Evolutionary conservation across 2,113 vertebrate genomes (phyloP).

Genomic region (Sarotherodon lohbergeri): DNA sequence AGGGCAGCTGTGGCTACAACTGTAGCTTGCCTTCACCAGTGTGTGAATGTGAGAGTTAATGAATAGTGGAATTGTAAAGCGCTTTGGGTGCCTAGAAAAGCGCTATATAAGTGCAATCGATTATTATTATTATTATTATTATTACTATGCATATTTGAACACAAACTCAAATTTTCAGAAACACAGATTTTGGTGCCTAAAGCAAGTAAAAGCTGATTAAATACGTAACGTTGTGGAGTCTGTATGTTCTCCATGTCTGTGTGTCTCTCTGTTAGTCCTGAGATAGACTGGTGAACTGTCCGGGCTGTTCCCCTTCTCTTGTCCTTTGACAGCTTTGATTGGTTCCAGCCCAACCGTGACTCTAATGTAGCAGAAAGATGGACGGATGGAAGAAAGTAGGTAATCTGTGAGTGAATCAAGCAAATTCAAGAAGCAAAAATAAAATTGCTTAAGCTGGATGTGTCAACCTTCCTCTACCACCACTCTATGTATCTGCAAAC

Average conservation of each 20-base stretch:
- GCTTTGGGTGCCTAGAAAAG: too few species aligned
- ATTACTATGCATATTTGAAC: background rate
- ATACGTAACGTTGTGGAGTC: background rate
- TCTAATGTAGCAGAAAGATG: background rate
- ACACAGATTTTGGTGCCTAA: background rate
- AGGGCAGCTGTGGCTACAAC: too few species aligned
- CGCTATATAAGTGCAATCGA: too few species aligned
- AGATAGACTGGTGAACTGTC: background rate
- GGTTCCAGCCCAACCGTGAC: background rate
- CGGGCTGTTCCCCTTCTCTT: background rate
- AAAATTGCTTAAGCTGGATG: background rate
- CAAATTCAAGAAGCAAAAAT: background rate
- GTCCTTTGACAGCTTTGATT: background rate
- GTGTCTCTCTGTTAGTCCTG: background rate
- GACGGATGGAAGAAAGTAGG: background rate
- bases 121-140: too few species aligned
- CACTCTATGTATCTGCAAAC: background rate
- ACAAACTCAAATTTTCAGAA: background rate
- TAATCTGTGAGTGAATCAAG: background rate
- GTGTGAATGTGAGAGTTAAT: too few species aligned
- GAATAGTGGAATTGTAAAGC: too few species aligned
- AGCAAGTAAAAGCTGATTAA: background rate
- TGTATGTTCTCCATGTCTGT: rapidly evolving
- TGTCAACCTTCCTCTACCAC: background rate
- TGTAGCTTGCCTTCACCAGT: too few species aligned